Evolutionary conservation across 2,888 invertebrate genomes (phyloP).

Genomic region (Gibbula magus): DNA sequence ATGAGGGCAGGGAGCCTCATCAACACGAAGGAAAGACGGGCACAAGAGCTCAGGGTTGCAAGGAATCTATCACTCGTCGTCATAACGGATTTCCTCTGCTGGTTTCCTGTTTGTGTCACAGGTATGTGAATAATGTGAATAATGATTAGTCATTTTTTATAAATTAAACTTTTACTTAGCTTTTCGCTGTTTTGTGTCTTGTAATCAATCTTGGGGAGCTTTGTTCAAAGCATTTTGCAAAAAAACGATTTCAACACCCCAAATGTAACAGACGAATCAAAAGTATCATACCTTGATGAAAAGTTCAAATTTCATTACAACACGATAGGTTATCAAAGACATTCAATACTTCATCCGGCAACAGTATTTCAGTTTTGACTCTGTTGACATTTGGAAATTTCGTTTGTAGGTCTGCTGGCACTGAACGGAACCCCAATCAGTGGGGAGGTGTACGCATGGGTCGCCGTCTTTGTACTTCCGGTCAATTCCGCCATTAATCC

Average conservation of each 20-base stretch:
- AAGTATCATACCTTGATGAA: no score
- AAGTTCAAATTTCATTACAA: not conserved
- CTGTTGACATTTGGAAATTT: no score
- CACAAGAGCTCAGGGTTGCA: conserved; percentile 58
- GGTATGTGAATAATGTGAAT: conserved; percentile 14
- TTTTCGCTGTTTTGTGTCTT: no score
- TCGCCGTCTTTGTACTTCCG: conserved; percentile 36
- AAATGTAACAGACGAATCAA: no score
- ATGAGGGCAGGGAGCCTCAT: conserved; percentile 28
- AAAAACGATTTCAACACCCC: no score
- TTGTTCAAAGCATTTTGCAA: no score
- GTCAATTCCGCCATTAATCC: conserved; percentile 39
- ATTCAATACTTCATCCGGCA: no score
- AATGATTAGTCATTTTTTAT: not conserved
- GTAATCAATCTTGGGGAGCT: no score
- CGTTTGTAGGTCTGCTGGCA: conserved; percentile 26
- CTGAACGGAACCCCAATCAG: conserved; percentile 20
- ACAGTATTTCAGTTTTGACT: no score
- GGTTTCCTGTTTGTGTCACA: conserved; percentile 59
- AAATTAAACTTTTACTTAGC: no score
- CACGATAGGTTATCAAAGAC: no score
- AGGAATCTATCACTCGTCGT: conserved; percentile 66
- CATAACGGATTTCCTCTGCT: conserved; percentile 64
- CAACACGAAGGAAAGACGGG: conserved; percentile 33
- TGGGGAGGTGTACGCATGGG: conserved; percentile 40